Base-by-base conservation (phyloP, 2,797 vertebrate genomes). In the Melopsittacus undulatus region DNA sequence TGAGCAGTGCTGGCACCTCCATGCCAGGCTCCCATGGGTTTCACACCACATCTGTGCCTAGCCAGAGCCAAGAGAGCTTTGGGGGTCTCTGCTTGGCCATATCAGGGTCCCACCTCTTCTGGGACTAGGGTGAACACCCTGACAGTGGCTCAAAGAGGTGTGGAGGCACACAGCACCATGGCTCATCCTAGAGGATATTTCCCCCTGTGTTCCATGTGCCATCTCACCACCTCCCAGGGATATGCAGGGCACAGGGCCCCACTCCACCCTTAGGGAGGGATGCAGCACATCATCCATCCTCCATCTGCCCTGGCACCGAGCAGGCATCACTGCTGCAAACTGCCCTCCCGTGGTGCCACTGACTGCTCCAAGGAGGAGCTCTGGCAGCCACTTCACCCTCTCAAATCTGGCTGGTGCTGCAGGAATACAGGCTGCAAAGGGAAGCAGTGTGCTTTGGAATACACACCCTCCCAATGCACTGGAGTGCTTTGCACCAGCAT, bases 231-330 rank as follows among this genome's bases (percentile, higher is more conserved):
- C 32, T 75, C 10, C 26, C 27, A 62, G 59, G 22, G n/a, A 9
- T 24, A 8, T 30, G 66, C 56, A 74, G 48, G 48, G 67, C 22
- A 43, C 42, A 13, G 29, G 24, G 3, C 21, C 68, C 5, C 0
- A 0, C 18, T 77, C 21, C 19, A 20, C 62, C 38, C 67, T 23
- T 0, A 1, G 21, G 40, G 22, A 3, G 30, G 18, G 24, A 1
- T 16, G 48, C 30, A 54, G 38, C 21, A 42, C 46, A 10, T 5
- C 54, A 12, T 45, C 30, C 13, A 30, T 30, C 69, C 54, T 32
- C 57, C 0, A 0, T 21, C 49, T 76, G 54, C 40, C 57, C 3
- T 4, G 3, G 36, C 42, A 36, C 24, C 0, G 0, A n/a, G 51
- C 45, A 21, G 38, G 21, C 42, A 26, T 13, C 42, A 3, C 42